Percentiles rank a stretch among this genome's conserved stretches.
Conservation (phyloP, 2,888 invertebrate genomes). For the Eremobia ochroleuca region DNA sequence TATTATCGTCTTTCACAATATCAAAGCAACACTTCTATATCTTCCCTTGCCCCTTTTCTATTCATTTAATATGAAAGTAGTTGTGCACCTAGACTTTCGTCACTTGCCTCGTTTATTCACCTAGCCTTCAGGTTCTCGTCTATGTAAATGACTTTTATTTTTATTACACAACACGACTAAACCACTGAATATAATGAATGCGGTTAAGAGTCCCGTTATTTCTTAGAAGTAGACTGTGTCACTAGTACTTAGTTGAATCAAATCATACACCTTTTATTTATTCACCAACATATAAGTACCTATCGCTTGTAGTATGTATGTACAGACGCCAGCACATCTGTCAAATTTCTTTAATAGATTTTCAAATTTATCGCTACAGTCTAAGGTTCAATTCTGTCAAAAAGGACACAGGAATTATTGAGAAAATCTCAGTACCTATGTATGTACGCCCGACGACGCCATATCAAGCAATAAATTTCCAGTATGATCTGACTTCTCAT, state of each 20-base stretch:
- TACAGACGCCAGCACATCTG: too few relatives aligned
- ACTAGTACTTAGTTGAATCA: conserved; percentile 20
- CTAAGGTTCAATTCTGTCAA: neutral
- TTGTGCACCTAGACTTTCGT: neutral
- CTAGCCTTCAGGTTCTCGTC: conserved; percentile 27
- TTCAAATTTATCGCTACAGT: too few relatives aligned
- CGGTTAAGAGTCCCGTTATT: conserved; percentile 61
- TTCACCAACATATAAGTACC: conserved; percentile 10
- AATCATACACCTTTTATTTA: conserved; percentile 19
- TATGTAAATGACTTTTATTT: conserved; percentile 37
- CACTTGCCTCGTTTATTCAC: conserved; percentile 5
- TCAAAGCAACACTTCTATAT: neutral
- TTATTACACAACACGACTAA: conserved; percentile 41
- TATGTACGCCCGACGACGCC: neutral
- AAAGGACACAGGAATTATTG: neutral
- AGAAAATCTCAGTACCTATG: conserved; percentile 1
- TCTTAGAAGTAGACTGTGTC: conserved; percentile 49
- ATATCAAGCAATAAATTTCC: too few relatives aligned
- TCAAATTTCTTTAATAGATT: too few relatives aligned
- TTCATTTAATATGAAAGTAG: neutral
- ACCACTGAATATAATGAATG: conserved; percentile 52
- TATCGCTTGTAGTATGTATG: neutral
- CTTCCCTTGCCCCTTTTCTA: neutral
- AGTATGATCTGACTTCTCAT: too few relatives aligned
- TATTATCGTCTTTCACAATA: too few relatives aligned